Conservation (phyloP, 2,797 vertebrate genomes). For the Urosaurus nigricauda region DNA sequence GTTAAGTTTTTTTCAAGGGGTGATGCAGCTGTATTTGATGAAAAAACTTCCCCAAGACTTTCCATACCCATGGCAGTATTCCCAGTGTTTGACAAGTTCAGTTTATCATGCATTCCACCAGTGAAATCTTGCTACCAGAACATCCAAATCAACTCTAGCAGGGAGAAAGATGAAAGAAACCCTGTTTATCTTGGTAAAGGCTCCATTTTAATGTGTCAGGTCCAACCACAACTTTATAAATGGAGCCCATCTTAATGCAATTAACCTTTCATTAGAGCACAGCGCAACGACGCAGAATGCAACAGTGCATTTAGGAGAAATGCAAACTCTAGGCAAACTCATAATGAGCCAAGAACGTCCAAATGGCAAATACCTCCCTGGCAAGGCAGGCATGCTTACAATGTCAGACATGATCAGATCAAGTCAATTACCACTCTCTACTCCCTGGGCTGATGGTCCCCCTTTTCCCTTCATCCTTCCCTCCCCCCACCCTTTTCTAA, state of each 20-base stretch:
- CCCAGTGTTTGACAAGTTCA: not conserved
- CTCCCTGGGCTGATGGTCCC: slow-evolving; percentile 65
- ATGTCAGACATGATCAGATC: slow-evolving; percentile 61
- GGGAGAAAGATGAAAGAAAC: slow-evolving; percentile 76
- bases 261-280: slow-evolving; percentile 29
- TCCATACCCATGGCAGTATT: not conserved
- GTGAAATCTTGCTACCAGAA: slow-evolving; percentile 55
- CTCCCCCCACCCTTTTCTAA: slow-evolving; percentile 42
- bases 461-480: not conserved
- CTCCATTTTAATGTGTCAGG: slow-evolving; percentile 78
- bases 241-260: not conserved
- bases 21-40: not conserved
- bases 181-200: slow-evolving; percentile 78
- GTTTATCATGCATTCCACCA: slow-evolving; percentile 1
- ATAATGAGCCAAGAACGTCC: slow-evolving; percentile 33
- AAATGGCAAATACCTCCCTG: slow-evolving; percentile 43
- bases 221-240: slow-evolving; percentile 73
- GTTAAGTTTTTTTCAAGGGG: not conserved
- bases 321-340: slow-evolving; percentile 19
- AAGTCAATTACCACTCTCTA: slow-evolving; percentile 70
- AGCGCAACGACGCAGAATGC: slow-evolving; percentile 57
- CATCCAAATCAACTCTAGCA: slow-evolving; percentile 73
- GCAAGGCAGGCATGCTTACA: slow-evolving; percentile 11
- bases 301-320: slow-evolving; percentile 61
- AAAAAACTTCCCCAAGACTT: not conserved